Evolutionary conservation across 2,888 invertebrate species (phyloP).

Genomic region (Ophion costatus): DNA sequence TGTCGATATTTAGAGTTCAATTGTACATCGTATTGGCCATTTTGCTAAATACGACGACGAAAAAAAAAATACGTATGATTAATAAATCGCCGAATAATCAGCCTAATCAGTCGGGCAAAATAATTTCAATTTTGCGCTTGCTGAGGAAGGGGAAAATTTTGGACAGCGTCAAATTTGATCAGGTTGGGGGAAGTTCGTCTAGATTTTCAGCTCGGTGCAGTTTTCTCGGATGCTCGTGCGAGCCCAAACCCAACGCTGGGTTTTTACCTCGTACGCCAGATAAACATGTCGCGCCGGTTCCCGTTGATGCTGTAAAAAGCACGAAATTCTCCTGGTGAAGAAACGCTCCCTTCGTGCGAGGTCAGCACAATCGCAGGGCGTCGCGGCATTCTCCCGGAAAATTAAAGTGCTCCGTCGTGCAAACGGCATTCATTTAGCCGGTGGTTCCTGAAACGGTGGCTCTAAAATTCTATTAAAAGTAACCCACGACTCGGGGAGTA

Average conservation of each 20-base stretch:
- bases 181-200: neutral
- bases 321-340: slow-evolving; percentile 30
- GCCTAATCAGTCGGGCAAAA: no score
- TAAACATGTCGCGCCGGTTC: slow-evolving; percentile 18
- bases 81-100: no score
- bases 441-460: neutral
- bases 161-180: neutral
- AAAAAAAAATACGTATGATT: neutral
- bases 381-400: slow-evolving; percentile 71
- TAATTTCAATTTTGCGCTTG: no score
- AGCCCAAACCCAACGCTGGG: neutral
- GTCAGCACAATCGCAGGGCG: slow-evolving; percentile 35
- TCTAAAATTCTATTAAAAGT: slow-evolving; percentile 41
- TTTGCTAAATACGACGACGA: neutral
- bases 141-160: no score
- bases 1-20: neutral
- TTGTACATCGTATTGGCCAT: neutral
- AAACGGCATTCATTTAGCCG: slow-evolving; percentile 48
- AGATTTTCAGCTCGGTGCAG: neutral
- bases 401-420: slow-evolving; percentile 73
- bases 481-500: slow-evolving; percentile 23
- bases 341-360: slow-evolving; percentile 18
- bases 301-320: slow-evolving; percentile 13
- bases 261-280: slow-evolving; percentile 13
- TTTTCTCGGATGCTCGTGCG: neutral